Evolutionary conservation across 2,888 invertebrate species (phyloP).

Genomic region (Pammene aurita): DNA sequence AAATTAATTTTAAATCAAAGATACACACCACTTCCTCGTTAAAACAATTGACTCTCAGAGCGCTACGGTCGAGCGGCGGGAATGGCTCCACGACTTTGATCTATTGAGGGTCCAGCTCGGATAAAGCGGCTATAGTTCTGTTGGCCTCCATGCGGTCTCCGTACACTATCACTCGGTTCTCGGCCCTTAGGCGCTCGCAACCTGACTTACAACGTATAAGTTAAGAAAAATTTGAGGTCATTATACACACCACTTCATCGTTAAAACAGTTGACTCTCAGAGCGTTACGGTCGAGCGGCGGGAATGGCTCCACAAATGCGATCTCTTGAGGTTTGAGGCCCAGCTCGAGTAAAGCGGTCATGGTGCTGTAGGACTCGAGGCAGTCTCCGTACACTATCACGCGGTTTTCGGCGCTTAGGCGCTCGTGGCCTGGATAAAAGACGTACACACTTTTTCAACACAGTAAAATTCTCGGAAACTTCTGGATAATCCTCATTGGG

Average conservation of each 20-base stretch:
- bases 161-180: conserved; percentile 84
- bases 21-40: conserved; percentile 62
- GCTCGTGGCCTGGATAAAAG: neutral
- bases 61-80: conserved; percentile 61
- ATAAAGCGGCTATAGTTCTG: conserved; percentile 85
- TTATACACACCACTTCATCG: conserved; percentile 61
- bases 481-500: too few species aligned
- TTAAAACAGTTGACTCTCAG: conserved; percentile 75
- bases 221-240: too few species aligned
- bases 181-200: conserved; percentile 46
- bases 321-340: conserved; percentile 83
- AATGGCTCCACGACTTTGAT: conserved; percentile 85
- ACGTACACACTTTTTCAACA: too few species aligned
- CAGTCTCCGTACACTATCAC: conserved; percentile 88
- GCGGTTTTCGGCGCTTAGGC: conserved; percentile 54
- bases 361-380: conserved; percentile 86
- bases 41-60: conserved; percentile 72
- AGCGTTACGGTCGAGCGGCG: conserved; percentile 59
- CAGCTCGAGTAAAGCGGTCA: conserved; percentile 85
- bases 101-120: conserved; percentile 83
- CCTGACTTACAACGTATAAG: too few species aligned
- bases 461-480: too few species aligned
- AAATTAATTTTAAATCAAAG: too few species aligned
- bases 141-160: conserved; percentile 87
- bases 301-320: conserved; percentile 83